Evolutionary conservation across 64 coral and sea anemone genomes (phyloP).

Genomic region (Montipora foliosa): DNA sequence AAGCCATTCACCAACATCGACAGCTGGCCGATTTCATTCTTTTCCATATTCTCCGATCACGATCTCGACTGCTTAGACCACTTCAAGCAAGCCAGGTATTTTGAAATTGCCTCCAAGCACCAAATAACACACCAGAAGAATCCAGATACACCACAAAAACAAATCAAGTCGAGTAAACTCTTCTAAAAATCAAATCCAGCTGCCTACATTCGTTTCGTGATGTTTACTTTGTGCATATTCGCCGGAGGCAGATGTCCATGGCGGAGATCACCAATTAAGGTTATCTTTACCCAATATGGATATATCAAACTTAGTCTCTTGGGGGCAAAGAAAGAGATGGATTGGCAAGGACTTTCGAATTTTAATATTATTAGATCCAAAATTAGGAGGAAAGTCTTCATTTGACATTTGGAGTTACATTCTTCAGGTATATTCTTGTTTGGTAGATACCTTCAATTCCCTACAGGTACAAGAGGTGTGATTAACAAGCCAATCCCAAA

Average conservation of each 20-base stretch:
- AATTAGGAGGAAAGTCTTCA: too few species aligned
- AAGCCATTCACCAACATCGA: slow-evolving; percentile 67
- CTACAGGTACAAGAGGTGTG: too few species aligned
- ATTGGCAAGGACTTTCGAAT: not conserved
- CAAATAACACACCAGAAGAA: not conserved
- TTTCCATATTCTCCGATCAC: not conserved
- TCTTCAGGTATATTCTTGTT: too few species aligned
- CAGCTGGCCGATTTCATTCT: slow-evolving; percentile 20
- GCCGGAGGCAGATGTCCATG: slow-evolving; percentile 15
- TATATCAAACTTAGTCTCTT: not conserved
- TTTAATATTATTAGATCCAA: too few species aligned
- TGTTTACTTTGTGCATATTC: not conserved
- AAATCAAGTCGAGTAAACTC: not conserved
- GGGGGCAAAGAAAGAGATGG: not conserved
- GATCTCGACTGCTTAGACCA: not conserved
- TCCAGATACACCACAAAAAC: not conserved
- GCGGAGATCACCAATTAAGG: slow-evolving; percentile 1
- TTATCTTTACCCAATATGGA: slow-evolving; percentile 17
- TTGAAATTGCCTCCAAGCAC: not conserved
- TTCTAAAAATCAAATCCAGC: not conserved
- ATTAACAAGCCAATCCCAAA: too few species aligned
- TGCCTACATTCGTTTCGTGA: not conserved
- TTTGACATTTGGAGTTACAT: too few species aligned
- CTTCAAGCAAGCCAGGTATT: too few species aligned
- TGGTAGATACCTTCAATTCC: too few species aligned